These are phyloP conservation scores for Diachrysia chrysitis DNA, from an alignment of 2,888 invertebrate species.

Conservation along the genomic window DNA sequence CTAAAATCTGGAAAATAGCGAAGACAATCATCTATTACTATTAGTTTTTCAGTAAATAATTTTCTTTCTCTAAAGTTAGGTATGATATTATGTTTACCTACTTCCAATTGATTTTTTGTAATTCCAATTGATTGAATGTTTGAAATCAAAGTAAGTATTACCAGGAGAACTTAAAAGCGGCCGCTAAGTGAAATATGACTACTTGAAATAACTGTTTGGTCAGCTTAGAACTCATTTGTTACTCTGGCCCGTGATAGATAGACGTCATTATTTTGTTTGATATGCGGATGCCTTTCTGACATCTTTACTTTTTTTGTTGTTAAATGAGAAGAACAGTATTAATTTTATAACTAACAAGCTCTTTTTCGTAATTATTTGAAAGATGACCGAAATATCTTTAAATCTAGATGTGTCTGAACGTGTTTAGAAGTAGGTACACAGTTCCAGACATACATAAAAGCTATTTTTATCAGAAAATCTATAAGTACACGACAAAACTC, in stretches of 20 bases:
- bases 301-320: not conserved
- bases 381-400: no score
- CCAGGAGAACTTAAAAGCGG: constrained; percentile 2
- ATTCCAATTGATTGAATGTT: constrained; percentile 18
- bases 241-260: not conserved
- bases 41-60: not conserved
- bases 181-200: constrained; percentile 16
- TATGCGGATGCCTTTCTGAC: not conserved
- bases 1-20: not conserved
- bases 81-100: no score
- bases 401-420: not conserved
- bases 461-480: constrained; percentile 13
- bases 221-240: constrained; percentile 1
- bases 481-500: constrained; percentile 24
- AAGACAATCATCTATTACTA: no score
- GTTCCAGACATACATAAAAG: not conserved
- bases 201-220: constrained; percentile 7
- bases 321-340: not conserved
- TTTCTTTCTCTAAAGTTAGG: not conserved
- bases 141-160: constrained; percentile 1
- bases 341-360: not conserved
- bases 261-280: not conserved
- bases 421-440: not conserved
- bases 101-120: constrained; percentile 24
- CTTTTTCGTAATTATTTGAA: not conserved